Percentiles rank a stretch among this genome's conserved stretches.
Evolutionary conservation across 35 echinoderm and acorn worm genomes (phyloP).

Genomic region (Holothuria glaberrima): DNA sequence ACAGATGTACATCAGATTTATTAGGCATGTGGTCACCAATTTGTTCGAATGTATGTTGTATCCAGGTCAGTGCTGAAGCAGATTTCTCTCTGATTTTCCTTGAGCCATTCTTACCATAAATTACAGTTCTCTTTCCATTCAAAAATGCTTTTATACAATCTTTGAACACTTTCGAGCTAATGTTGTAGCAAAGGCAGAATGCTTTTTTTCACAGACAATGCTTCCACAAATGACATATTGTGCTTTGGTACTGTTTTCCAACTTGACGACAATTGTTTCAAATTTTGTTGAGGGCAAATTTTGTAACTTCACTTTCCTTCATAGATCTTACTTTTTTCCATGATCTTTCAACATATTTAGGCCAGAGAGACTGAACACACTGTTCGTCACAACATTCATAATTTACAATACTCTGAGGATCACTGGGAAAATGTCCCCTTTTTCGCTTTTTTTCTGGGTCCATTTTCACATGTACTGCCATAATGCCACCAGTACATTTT

Average conservation of each 20-base stretch:
- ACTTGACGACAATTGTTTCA: background rate
- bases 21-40: too few relatives aligned
- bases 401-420: background rate
- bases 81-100: background rate
- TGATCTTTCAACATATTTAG: background rate
- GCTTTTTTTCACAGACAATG: constrained; percentile 4
- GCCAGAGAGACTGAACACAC: background rate
- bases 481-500: too few relatives aligned
- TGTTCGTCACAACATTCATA: background rate
- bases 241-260: too few relatives aligned
- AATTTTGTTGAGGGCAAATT: background rate
- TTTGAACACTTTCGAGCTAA: background rate
- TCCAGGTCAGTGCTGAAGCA: too few relatives aligned
- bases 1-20: too few relatives aligned
- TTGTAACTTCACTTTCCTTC: background rate
- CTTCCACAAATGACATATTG: background rate
- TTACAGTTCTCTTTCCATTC: background rate
- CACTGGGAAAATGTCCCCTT: too few relatives aligned
- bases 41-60: too few relatives aligned
- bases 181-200: background rate
- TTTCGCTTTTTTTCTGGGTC: too few relatives aligned
- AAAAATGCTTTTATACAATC: background rate
- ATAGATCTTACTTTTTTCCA: background rate
- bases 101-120: background rate
- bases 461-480: too few relatives aligned